Percentiles rank a stretch among this genome's conserved stretches.
phyloP scores from a whole-genome alignment of 2,888 invertebrate genomes.

The Trichopoda pennipes region DNA sequence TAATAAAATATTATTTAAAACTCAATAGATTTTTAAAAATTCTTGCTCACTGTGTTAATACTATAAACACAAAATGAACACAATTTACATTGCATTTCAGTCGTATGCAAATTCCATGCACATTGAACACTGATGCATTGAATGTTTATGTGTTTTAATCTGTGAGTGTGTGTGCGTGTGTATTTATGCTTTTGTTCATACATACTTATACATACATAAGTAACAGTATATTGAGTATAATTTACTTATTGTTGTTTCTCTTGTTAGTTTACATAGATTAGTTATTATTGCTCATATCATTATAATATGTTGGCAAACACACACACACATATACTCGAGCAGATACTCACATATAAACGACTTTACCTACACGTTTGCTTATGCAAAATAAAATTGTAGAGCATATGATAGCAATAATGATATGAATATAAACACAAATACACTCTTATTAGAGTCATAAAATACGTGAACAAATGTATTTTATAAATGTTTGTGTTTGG shows the following conservation, averaged over 20 bases:
- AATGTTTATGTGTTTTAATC: neutral
- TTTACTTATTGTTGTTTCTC: conserved; percentile 62
- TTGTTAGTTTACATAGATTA: conserved; percentile 65
- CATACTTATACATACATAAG: conserved; percentile 7
- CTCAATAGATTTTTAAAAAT: neutral
- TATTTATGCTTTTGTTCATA: neutral
- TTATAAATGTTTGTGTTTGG: conserved; percentile 10
- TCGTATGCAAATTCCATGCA: conserved; percentile 9
- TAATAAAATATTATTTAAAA: no score
- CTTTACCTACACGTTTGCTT: neutral
- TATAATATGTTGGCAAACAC: conserved; percentile 15
- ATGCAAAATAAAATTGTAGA: neutral
- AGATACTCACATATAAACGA: neutral
- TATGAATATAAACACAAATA: conserved; percentile 22
- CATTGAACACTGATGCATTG: conserved; percentile 23
- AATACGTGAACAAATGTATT: conserved; percentile 16
- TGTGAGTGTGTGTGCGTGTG: neutral
- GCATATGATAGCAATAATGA: conserved; percentile 45
- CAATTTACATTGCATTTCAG: conserved; percentile 36
- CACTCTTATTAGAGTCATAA: neutral
- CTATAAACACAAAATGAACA: neutral
- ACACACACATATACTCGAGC: no score
- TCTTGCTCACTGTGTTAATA: conserved; percentile 11
- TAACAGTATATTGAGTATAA: conserved; percentile 59
- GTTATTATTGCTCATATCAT: conserved; percentile 64